A percentile compares a stretch with the other conserved stretches of the same genome.
Conservation (phyloP, 2,113 vertebrate species). For the Lycaon pictus region DNA sequence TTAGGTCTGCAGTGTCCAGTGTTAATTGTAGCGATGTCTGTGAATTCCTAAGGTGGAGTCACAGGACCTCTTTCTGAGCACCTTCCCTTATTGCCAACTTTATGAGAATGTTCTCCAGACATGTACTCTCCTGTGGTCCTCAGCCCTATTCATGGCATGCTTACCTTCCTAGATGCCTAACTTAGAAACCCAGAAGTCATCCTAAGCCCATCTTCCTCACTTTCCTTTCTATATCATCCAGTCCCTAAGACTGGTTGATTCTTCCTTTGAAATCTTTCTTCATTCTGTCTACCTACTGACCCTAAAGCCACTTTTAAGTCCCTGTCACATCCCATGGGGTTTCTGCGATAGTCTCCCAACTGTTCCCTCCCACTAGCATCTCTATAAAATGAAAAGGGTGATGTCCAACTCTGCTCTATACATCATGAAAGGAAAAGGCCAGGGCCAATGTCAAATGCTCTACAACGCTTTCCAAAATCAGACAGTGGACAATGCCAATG, state of each 20-base stretch:
- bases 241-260: background rate
- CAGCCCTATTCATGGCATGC: background rate
- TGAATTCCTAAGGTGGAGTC: background rate
- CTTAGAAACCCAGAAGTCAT: background rate
- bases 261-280: background rate
- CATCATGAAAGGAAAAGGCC: background rate
- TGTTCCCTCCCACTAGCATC: background rate
- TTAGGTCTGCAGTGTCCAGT: background rate
- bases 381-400: background rate
- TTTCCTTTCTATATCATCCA: background rate
- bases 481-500: background rate
- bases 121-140: background rate
- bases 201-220: background rate
- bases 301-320: background rate
- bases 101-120: background rate
- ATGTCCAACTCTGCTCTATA: background rate
- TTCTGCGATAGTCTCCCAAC: background rate
- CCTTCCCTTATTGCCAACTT: background rate
- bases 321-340: background rate
- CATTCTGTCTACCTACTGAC: background rate
- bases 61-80: background rate
- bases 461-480: background rate
- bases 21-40: background rate
- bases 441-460: background rate
- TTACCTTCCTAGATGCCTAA: background rate